Base-by-base conservation (phyloP, 1,140 invertebrate species). In the Steinernema khuongi region DNA sequence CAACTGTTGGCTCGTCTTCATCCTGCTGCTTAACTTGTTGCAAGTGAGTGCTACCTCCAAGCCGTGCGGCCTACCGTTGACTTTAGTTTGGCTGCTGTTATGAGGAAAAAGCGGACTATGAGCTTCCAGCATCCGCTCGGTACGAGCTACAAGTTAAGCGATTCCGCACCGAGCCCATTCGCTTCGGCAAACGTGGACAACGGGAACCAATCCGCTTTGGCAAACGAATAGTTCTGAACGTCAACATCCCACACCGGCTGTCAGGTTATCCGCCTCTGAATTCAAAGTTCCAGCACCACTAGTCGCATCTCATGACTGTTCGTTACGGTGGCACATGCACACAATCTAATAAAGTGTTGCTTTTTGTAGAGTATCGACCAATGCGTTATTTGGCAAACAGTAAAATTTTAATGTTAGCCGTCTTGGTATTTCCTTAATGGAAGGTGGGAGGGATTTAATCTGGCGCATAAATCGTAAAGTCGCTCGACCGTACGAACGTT, bases 81-180 rank as follows among this genome's bases (percentile, higher is more conserved):
- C 14, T 60, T 26, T 60, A 60, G 50, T n/a, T 26, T 4, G 26
- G 50, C 22, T 7, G 4, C 22, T 11, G 14, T 17, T 60, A 60
- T 60, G 50, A 60, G 26, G 50, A 60, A 60, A 60, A 60, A 22
- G 11, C 50, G 2, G 7, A 22, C 19, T 60, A 60, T 60, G 50
- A 14, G 14, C 14, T 60, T 11, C 11, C 50, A 7, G 50, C 14
- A 60, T 17, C 22, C 14, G 4, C 50, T 22, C 7, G 4, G 4
- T 60, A 60, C 19, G 50, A 60, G 50, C 50, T 60, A 22, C 50
- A 60, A 60, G 50, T 22, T 17, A 78, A 78, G 44, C 31, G 76
- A 44, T 78, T 82, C 33, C 72, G 80, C 11, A 72, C 79, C 31
- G 81, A 83, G 68, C 81, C 81, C 1, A 74, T 82, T 31, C 81